Conservation (phyloP, 2,888 invertebrate genomes). For the Tethea ocularis region DNA sequence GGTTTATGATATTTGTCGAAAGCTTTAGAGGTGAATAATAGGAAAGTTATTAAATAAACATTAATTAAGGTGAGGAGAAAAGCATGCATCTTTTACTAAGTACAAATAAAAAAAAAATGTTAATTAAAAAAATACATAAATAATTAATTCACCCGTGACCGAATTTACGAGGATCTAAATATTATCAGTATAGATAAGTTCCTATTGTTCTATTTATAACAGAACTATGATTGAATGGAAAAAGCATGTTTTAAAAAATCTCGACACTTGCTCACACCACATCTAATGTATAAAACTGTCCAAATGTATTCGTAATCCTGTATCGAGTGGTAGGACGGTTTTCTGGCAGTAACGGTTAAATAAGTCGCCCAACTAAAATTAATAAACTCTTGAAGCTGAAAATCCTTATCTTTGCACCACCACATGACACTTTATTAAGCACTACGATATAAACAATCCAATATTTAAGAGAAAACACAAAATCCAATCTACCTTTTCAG, state of each 20-base stretch:
- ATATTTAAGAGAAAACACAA: constrained; percentile 42
- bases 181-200: too few species aligned
- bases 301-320: background rate
- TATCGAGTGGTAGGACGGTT: background rate
- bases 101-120: too few species aligned
- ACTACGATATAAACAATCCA: constrained; percentile 23
- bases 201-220: too few species aligned
- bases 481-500: constrained; percentile 71
- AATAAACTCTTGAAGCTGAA: background rate
- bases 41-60: background rate
- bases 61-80: background rate
- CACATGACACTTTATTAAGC: background rate
- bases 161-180: too few species aligned
- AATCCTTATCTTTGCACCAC: background rate
- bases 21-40: background rate
- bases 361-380: background rate
- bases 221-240: too few species aligned
- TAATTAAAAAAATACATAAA: background rate
- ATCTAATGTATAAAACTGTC: background rate
- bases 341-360: background rate
- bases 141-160: too few species aligned
- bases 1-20: background rate
- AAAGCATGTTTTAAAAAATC: background rate
- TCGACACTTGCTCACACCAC: background rate
- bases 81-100: background rate